phyloP scores from a whole-genome alignment of 2,113 vertebrate species.

The Nicator chloris region DNA sequence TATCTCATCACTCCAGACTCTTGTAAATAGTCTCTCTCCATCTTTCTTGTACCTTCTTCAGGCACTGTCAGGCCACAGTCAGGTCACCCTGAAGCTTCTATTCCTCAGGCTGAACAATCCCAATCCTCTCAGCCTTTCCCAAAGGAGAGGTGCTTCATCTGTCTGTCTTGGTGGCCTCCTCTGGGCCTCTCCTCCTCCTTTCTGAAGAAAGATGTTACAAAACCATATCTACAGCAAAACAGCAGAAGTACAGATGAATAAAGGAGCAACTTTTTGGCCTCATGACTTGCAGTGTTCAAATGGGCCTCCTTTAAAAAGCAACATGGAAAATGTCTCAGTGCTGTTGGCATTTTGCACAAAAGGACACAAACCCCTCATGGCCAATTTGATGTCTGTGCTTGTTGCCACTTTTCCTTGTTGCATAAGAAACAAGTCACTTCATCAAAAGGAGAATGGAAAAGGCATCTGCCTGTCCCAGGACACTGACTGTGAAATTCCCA shows the following conservation, averaged over 20 bases:
- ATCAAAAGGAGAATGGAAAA: neutral
- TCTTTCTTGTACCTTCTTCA: neutral
- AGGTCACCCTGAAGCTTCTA: neutral
- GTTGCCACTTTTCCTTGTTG: neutral
- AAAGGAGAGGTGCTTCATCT: neutral
- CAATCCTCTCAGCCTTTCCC: neutral
- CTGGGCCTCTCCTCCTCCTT: neutral
- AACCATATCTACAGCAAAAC: neutral
- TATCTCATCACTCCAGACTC: neutral
- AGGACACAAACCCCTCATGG: neutral
- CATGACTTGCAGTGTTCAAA: fast-evolving
- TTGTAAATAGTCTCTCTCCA: neutral
- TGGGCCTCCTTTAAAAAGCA: neutral
- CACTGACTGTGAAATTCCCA: neutral
- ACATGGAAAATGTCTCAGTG: neutral
- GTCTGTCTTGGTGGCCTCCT: neutral
- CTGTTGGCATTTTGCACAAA: neutral
- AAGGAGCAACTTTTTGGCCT: neutral
- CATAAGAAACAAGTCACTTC: neutral
- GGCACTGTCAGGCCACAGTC: neutral
- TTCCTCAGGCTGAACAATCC: neutral
- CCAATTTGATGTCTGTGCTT: neutral
- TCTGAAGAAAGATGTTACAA: neutral
- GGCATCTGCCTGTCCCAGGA: neutral
- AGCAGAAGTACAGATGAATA: neutral